Conservation (phyloP, 2,888 invertebrate genomes). For the Formica aserva region DNA sequence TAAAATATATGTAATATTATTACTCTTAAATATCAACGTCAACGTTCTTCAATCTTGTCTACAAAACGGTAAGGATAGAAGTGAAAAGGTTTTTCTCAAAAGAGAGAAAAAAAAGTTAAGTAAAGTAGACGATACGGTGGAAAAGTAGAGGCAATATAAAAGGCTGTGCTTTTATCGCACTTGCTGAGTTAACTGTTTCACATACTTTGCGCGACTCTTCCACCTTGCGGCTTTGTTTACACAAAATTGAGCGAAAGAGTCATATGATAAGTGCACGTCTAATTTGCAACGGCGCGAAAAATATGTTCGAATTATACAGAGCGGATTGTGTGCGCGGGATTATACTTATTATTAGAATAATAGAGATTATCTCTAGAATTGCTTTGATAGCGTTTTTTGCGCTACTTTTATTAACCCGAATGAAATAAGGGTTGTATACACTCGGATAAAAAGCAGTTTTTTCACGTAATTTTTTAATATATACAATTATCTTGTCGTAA, state of each 20-base stretch:
- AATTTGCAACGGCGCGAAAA: not conserved
- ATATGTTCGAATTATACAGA: not conserved
- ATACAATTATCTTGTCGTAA: not conserved
- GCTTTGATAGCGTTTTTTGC: not conserved
- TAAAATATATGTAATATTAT: not conserved
- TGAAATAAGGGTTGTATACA: not conserved
- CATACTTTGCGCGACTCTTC: constrained; percentile 42
- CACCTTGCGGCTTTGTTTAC: constrained; percentile 17
- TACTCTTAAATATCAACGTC: constrained; percentile 5
- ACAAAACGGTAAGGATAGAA: not conserved
- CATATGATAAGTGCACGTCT: constrained; percentile 12
- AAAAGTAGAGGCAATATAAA: constrained; percentile 51
- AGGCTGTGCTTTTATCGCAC: constrained; percentile 65
- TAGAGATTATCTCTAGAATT: constrained; percentile 8
- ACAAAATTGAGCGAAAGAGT: constrained; percentile 60
- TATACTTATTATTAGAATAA: not conserved
- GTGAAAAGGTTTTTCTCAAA: constrained; percentile 1
- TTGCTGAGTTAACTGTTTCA: constrained; percentile 71
- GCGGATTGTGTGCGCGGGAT: not conserved
- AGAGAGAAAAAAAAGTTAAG: constrained; percentile 14
- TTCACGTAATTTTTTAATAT: not conserved
- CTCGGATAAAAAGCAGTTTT: not conserved
- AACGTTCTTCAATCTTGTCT: constrained; percentile 26
- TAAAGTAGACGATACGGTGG: constrained; percentile 39
- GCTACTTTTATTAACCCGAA: not conserved